phyloP scores from a whole-genome alignment of 2,888 invertebrate species.

The Drosophila differens region DNA sequence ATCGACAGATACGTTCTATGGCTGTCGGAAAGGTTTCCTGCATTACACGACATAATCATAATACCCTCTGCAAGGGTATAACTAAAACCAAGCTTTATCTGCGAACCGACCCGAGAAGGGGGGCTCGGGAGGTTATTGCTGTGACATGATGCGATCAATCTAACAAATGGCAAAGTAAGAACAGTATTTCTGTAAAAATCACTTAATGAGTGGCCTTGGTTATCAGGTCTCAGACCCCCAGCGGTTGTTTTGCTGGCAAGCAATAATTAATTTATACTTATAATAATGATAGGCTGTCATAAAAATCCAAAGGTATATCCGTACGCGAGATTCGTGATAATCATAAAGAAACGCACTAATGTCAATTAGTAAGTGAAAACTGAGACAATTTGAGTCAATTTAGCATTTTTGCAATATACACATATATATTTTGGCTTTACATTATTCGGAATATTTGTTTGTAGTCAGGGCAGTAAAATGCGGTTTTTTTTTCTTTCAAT shows the following conservation, averaged over 20 bases:
- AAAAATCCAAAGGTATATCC: constrained; percentile 17
- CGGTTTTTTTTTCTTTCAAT: background rate
- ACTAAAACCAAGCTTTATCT: constrained; percentile 3
- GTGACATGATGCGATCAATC: constrained; percentile 11
- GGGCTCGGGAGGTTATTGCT: background rate
- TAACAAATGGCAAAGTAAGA: constrained; percentile 30
- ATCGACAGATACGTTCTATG: background rate
- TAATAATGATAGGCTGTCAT: constrained; percentile 15
- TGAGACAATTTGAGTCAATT: background rate
- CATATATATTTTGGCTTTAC: background rate
- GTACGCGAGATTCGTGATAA: constrained; percentile 16
- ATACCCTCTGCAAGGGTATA: background rate
- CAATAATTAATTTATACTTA: constrained; percentile 20
- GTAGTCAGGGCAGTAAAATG: background rate
- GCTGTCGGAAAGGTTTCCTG: background rate
- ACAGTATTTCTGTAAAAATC: constrained; percentile 20
- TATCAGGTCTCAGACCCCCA: constrained; percentile 54
- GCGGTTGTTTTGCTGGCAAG: constrained; percentile 21
- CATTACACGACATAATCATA: background rate
- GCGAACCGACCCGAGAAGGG: background rate
- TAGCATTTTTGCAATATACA: background rate
- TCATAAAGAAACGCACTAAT: constrained; percentile 4
- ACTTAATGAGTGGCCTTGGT: constrained; percentile 34
- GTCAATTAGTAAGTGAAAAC: background rate
- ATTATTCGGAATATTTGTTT: background rate